Base-by-base conservation (phyloP, 1,140 invertebrate genomes). In the Aphaenogaster rudis region DNA sequence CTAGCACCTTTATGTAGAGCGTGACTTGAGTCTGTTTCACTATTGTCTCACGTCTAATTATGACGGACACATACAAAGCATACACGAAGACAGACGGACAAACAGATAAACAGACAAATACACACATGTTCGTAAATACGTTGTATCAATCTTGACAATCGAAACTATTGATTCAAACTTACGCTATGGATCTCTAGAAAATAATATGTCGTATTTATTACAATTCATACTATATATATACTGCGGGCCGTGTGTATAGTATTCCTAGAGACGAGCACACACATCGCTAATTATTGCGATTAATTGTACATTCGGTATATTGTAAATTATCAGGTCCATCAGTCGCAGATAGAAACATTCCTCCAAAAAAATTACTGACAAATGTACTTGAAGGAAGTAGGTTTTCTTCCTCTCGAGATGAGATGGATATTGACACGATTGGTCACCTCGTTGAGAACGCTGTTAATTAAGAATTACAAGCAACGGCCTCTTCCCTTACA, bases 61-160 rank as follows among this genome's bases (percentile, higher is more conserved):
- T 39, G 21, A 81, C 39, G 13, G 59, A 63, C 17, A 61, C 7
- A 39, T 11, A 48, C 69, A 3, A 61, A 61, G 2, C 13, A 63
- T 9, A 76, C 39, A 77, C 54, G 45, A 0, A 63, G 21, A 63
- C 15, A 77, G 36, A 21, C 17, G 71, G 11, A 42, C 54, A 59
- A 36, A 59, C 72, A 42, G 71, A n/a, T 7, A 54, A 39, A 33
- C 36, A 39, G 11, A 2, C 54, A 86, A 9, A 88, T 61, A 82
- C 36, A 87, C 48, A 86, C n/a, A 28, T 45, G 54, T 21, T 80
- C 54, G 82, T 52, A 81, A 45, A 86, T 36, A 82, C 69, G 74
- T 86, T 66, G 79, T 90, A 92, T 92, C 82, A 71, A 93, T 88
- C 89, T 90, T 92, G 92, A 93, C 92, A 93, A 93, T 93, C 92